phyloP scores from a whole-genome alignment of 2,113 vertebrate genomes.

The Gasterosteus nipponicus region DNA sequence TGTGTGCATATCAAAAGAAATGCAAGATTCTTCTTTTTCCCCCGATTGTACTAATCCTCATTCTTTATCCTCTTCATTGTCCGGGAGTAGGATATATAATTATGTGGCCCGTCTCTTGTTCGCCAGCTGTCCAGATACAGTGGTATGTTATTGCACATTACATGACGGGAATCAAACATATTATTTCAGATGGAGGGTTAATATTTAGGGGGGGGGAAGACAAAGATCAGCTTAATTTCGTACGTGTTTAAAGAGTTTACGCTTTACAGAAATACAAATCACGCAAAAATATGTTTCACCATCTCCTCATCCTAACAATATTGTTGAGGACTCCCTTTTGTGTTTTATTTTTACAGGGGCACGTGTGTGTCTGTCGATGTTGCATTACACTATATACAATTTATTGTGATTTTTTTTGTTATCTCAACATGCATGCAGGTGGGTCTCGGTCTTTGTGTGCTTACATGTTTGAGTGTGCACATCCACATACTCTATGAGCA shows the following conservation, averaged over 20 bases:
- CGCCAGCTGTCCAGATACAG: slow-evolving; percentile 35
- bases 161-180: slow-evolving; percentile 89
- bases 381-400: slow-evolving; percentile 8
- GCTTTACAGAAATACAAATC: slow-evolving; percentile 13
- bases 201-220: slow-evolving; percentile 66
- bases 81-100: slow-evolving; percentile 88
- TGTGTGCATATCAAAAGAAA: slow-evolving; percentile 59
- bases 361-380: background rate
- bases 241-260: background rate
- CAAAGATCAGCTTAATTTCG: slow-evolving; percentile 37
- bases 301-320: background rate
- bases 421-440: slow-evolving; percentile 38
- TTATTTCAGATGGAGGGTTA: slow-evolving; percentile 88
- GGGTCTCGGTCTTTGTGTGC: slow-evolving; percentile 41
- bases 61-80: slow-evolving; percentile 74
- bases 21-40: slow-evolving; percentile 47
- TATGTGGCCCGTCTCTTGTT: slow-evolving; percentile 89
- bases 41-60: slow-evolving; percentile 55
- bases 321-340: slow-evolving; percentile 2
- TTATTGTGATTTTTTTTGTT: background rate
- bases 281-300: slow-evolving; percentile 42
- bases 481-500: slow-evolving; percentile 58
- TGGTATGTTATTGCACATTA: slow-evolving; percentile 89
- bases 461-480: slow-evolving; percentile 47
- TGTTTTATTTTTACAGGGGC: slow-evolving; percentile 4